Base-by-base conservation (phyloP, 1,140 invertebrate species). In the Nasonia giraulti region DNA sequence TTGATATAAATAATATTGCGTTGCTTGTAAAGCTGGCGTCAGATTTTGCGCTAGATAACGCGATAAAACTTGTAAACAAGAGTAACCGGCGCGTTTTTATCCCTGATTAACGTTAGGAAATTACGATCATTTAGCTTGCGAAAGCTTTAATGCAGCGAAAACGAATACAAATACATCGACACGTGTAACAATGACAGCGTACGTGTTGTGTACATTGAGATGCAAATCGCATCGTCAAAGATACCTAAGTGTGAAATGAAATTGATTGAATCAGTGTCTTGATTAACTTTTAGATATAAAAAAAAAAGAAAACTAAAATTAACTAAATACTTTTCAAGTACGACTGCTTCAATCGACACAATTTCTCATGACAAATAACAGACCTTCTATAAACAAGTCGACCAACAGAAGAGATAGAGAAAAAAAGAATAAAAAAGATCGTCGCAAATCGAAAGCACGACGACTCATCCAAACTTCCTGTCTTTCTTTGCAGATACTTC, bases 401-500 rank as follows among this genome's bases (percentile, higher is more conserved):
- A 62, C 55, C 17, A n/a, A n/a, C 55, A 62, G 55, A 17, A 62
- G 17, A 62, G 55, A 62, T 0, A n/a, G 55, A 62, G 12, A 17
- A 55, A 55, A 20, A 55, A 55, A 55, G 27, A 83, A 73, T 81
- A 82, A 84, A 79, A 73, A 84, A 87, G 76, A 40, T 75, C 75
- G 27, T 47, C 44, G 27, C 11, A 31, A 10, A 2, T 27, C 17
- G 17, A 71, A 71, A 71, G 68, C 68, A 31, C 37, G 50, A 80
- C 85, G 84, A 90, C 88, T 92, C 87, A 92, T 89, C 86, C 82
- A 87, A 87, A 88, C 89, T 88, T 91, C 88, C 92, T 88, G 91
- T 90, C 91, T 89, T 92, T 92, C 87, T 92, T 93, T 92, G 77
- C 92, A 93, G 92, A 93, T 93, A 91, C 90, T 91, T 88, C 90